These are phyloP conservation scores for Paraplagusia blochii DNA, from an alignment of 2,113 vertebrate species.

Conservation along the genomic window DNA sequence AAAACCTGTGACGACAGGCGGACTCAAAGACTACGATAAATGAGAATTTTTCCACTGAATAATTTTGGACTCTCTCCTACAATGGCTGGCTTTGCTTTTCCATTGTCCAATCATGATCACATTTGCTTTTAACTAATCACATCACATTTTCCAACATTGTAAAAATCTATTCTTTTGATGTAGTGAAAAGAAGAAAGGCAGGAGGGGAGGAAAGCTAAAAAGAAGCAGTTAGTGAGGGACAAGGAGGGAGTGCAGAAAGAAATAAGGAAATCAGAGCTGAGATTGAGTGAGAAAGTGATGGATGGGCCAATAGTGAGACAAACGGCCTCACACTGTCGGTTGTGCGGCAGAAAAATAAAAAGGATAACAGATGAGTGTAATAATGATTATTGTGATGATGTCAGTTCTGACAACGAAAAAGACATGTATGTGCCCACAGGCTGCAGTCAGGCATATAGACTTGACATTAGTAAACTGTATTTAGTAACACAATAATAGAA, in stretches of 20 bases:
- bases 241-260: constrained; percentile 51
- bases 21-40: too few species aligned
- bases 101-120: too few species aligned
- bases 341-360: constrained; percentile 30
- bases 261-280: constrained; percentile 63
- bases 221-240: constrained; percentile 27
- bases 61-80: too few species aligned
- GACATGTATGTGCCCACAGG: constrained; percentile 21
- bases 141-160: too few species aligned
- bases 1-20: too few species aligned
- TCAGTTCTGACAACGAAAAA: constrained; percentile 30
- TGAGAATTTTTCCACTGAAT: too few species aligned
- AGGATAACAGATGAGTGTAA: constrained; percentile 20
- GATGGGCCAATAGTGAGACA: constrained; percentile 54
- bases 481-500: constrained; percentile 51
- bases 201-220: constrained; percentile 5
- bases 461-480: constrained; percentile 47
- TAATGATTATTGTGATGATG: constrained; percentile 28
- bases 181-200: constrained; percentile 32
- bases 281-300: constrained; percentile 61
- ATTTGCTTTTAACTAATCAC: too few species aligned
- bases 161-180: too few species aligned
- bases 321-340: constrained; percentile 38
- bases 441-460: constrained; percentile 44
- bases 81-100: too few species aligned